Base-by-base conservation (phyloP, 1,140 invertebrate genomes). In the Euwallacea fornicatus region DNA sequence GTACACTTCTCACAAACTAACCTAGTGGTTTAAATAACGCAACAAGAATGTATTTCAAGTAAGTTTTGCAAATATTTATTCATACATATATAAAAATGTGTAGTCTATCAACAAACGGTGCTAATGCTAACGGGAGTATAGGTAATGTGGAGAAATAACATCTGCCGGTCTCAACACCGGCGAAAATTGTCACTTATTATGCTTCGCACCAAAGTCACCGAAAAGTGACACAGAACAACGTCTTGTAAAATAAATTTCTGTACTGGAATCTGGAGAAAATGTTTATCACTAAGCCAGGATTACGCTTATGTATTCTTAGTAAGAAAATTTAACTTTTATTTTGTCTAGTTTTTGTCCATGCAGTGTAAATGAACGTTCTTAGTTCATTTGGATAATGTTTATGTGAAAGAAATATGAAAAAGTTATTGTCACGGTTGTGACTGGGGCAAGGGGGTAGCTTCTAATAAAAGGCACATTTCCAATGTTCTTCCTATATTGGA, bases 201-300 rank as follows among this genome's bases (percentile, higher is more conserved):
- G 21, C 21, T 50, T 50, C 13, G 9, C 46, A 11, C 46, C 13
- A 13, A 50, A 50, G 46, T 50, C 9, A 50, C 9, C 9, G 6
- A 11, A 50, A 50, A 50, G 13, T 50, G 13, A 50, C 46, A 13
- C 9, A 11, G 46, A 13, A 50, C 13, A 50, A 50, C 9, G 46
- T 50, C 46, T 10, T 11, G 46, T 11, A 50, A 50, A 13, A 50
- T 6, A 13, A 13, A 2, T 11, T 11, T 50, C 9, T 13, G 7
- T 16, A 66, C 16, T 46, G 63, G 58, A 65, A 71, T 65, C 67
- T 33, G 21, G 21, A 33, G 21, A 33, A 74, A 71, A 72, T 74
- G 64, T 74, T 74, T 74, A 74, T 74, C 73, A 74, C 73, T 61
- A 74, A 50, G 73, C 73, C 62, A 63, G 46, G 65, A 61, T 62